Evolutionary conservation across 2,113 vertebrate genomes (phyloP).

Genomic region (Mus pahari): DNA sequence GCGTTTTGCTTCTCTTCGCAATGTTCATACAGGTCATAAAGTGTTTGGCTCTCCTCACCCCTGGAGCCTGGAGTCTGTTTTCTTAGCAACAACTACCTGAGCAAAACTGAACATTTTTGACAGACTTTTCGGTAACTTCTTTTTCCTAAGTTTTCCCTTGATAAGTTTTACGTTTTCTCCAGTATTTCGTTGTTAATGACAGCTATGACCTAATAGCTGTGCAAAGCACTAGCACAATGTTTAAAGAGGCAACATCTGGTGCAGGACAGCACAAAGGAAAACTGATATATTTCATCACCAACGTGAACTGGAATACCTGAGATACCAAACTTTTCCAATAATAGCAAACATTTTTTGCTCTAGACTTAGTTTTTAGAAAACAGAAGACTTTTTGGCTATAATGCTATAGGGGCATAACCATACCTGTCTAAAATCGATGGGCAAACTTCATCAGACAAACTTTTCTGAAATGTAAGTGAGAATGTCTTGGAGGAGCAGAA

Average conservation of each 20-base stretch:
- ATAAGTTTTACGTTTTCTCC: constrained; percentile 56
- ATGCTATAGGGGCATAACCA: not conserved
- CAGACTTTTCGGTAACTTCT: constrained; percentile 41
- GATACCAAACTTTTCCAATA: not conserved
- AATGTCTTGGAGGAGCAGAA: not conserved
- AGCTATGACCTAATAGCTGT: constrained; percentile 3
- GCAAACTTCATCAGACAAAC: not conserved
- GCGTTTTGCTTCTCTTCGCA: constrained; percentile 76
- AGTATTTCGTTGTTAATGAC: constrained; percentile 43
- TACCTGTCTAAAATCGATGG: not conserved
- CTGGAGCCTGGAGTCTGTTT: constrained; percentile 33
- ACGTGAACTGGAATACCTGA: not conserved
- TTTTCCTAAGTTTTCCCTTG: constrained; percentile 43
- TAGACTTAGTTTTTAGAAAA: not conserved
- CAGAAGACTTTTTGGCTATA: not conserved
- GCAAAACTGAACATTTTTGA: constrained; percentile 59
- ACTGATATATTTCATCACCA: not conserved
- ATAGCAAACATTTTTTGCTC: not conserved
- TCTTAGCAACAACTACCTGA: constrained; percentile 45
- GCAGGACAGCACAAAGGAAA: not conserved
- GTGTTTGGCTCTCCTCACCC: not conserved
- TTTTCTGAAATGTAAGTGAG: not conserved
- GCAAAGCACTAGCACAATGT: not conserved
- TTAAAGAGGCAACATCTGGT: not conserved
- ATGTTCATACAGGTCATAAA: constrained; percentile 74